These are phyloP conservation scores for Eurois occulta DNA, from an alignment of 2,888 invertebrate species.

Conservation along the genomic window DNA sequence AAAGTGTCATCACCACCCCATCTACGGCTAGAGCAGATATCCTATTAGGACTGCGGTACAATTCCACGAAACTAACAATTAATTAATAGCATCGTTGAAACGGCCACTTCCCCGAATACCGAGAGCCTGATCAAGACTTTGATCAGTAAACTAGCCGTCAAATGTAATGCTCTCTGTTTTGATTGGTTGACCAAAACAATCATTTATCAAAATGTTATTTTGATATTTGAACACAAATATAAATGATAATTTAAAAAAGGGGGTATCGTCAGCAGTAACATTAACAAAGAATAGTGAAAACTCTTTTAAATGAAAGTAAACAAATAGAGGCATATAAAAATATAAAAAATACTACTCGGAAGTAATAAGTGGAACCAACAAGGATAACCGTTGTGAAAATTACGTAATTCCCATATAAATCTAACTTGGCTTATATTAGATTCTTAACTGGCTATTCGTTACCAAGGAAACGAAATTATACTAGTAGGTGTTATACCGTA, in stretches of 20 bases:
- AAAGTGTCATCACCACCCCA: not conserved
- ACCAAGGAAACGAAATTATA: slow-evolving; percentile 51
- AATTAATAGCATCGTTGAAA: slow-evolving; percentile 11
- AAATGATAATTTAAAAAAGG: not conserved
- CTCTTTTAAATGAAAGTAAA: slow-evolving; percentile 1
- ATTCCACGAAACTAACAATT: slow-evolving; percentile 20
- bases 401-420: slow-evolving; percentile 62
- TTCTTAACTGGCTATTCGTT: slow-evolving; percentile 61
- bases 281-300: not conserved
- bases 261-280: not conserved
- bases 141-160: not conserved
- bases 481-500: slow-evolving; percentile 29
- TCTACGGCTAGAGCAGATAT: not conserved
- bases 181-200: not conserved
- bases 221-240: not conserved
- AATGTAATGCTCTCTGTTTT: not conserved
- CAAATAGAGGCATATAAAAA: slow-evolving; percentile 8
- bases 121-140: not conserved
- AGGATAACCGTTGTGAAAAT: slow-evolving; percentile 57
- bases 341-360: slow-evolving; percentile 26
- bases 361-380: slow-evolving; percentile 52
- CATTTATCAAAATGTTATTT: not conserved
- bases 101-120: not conserved
- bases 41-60: not conserved
- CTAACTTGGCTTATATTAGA: slow-evolving; percentile 59